Conservation (phyloP, 1,140 invertebrate species). For the Octopus sinensis region DNA sequence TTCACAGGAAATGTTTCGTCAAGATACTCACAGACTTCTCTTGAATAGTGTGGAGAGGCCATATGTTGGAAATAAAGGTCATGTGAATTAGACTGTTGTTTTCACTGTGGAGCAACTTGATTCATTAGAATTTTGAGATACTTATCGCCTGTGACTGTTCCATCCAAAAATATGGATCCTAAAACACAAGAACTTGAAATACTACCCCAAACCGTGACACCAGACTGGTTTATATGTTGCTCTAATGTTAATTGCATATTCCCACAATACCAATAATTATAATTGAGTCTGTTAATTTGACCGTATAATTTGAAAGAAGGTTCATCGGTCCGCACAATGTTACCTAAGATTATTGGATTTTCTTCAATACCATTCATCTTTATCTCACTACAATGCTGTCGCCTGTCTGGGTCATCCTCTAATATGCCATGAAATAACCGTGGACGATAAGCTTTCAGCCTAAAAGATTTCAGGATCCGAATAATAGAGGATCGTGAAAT, state of each 20-base stretch:
- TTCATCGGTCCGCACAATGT: background rate
- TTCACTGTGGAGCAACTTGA: background rate
- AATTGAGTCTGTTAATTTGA: background rate
- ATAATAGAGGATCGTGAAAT: background rate
- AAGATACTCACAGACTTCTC: background rate
- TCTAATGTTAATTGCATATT: background rate
- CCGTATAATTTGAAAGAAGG: background rate
- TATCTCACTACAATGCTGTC: too few relatives aligned
- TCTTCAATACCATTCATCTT: background rate
- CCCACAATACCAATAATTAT: background rate
- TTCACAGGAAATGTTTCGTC: too few relatives aligned
- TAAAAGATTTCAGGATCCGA: background rate
- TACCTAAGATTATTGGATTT: background rate
- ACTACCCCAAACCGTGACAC: background rate
- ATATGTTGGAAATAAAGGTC: background rate
- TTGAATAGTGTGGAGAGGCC: background rate
- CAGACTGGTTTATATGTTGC: background rate
- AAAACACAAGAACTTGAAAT: background rate
- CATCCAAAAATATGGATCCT: background rate
- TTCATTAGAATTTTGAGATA: background rate
- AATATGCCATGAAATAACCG: background rate
- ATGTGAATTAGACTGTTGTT: background rate
- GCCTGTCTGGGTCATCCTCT: background rate
- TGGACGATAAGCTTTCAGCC: background rate
- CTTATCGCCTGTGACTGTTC: background rate